These are phyloP conservation scores for Caenorhabditis sp. DNA, from an alignment of 2,888 invertebrate species.

Conservation along the genomic window DNA sequence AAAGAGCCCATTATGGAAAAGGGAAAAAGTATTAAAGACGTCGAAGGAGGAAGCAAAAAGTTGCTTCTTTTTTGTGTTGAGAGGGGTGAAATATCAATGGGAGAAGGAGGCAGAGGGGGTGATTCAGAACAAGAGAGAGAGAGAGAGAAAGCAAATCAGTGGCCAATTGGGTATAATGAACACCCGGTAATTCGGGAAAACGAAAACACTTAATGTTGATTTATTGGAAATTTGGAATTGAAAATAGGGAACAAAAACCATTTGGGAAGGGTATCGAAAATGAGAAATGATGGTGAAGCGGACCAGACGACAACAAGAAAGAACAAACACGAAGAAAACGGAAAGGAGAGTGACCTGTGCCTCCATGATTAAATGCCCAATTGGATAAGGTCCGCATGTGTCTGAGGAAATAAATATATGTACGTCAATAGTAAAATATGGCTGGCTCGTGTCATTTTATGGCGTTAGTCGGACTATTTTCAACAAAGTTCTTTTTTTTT, in stretches of 20 bases:
- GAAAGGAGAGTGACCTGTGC: background rate
- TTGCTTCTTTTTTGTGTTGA: background rate
- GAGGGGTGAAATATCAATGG: background rate
- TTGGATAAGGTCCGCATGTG: constrained; percentile 1
- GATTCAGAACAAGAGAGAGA: constrained; percentile 2
- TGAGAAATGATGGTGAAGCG: too few relatives aligned
- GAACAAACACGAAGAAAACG: background rate
- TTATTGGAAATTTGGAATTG: background rate
- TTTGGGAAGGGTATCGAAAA: too few relatives aligned
- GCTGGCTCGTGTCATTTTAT: too few relatives aligned
- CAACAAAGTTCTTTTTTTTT: too few relatives aligned
- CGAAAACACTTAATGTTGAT: background rate
- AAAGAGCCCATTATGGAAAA: constrained; percentile 4
- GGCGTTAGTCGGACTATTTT: background rate
- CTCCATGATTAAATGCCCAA: background rate
- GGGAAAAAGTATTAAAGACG: constrained; percentile 4
- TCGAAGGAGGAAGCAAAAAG: constrained; percentile 3
- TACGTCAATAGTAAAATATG: constrained; percentile 1
- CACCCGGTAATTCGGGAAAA: background rate
- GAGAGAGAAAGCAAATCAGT: background rate
- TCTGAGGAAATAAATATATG: too few relatives aligned
- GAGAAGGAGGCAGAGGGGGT: background rate
- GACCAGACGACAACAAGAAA: background rate
- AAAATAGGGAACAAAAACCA: background rate
- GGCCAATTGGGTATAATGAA: background rate